phyloP scores from a whole-genome alignment of 2,797 vertebrate species.

The Aplochiton taeniatus region DNA sequence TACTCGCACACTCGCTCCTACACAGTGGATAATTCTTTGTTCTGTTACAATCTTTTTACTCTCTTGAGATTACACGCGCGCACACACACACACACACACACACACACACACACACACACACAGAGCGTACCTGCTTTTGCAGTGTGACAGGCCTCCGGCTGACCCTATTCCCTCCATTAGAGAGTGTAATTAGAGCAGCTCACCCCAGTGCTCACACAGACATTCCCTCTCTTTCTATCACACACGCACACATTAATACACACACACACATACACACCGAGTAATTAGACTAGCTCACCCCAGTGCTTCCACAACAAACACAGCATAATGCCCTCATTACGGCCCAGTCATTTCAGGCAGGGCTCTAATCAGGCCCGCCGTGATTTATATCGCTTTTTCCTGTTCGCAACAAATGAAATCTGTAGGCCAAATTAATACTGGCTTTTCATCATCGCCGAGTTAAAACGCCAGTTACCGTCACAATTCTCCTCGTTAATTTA shows the following conservation, averaged over 20 bases:
- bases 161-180: conserved; percentile 97
- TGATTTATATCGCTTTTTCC: conserved; percentile 99
- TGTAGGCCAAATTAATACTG: conserved; percentile 99
- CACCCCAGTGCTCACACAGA: conserved; percentile 86
- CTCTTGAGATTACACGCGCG: conserved; percentile 32
- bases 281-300: conserved; percentile 78
- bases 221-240: conserved; percentile 40
- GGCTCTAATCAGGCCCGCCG: conserved; percentile 95
- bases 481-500: conserved; percentile 93
- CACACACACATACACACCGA: conserved; percentile 35
- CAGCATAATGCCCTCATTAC: conserved; percentile 99
- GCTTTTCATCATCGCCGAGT: conserved; percentile 95
- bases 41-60: conserved; percentile 16
- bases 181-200: conserved; percentile 77
- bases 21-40: conserved; percentile 52
- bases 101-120: conserved; percentile 25
- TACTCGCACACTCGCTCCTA: conserved; percentile 50
- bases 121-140: conserved; percentile 55
- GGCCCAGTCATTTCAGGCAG: conserved; percentile 96
- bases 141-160: conserved; percentile 77
- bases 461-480: conserved; percentile 93
- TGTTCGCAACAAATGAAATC: conserved; percentile 99
- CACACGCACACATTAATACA: conserved; percentile 44
- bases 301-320: conserved; percentile 98
- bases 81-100: conserved; percentile 55